Evolutionary conservation across 2,888 invertebrate genomes (phyloP).

Genomic region (Ochropleura plecta): DNA sequence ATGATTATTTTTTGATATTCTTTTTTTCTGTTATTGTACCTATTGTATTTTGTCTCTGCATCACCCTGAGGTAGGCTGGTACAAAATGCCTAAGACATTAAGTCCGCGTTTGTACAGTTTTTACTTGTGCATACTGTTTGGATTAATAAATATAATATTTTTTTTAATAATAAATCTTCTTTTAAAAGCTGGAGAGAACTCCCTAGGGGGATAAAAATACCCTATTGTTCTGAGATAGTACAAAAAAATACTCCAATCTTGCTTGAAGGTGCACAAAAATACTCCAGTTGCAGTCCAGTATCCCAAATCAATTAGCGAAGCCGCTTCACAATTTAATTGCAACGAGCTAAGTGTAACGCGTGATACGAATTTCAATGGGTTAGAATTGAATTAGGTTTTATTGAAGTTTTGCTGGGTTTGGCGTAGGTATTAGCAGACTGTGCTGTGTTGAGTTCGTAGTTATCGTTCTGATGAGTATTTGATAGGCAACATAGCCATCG

Average conservation of each 20-base stretch:
- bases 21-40: too few species aligned
- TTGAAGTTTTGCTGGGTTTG: conserved; percentile 41
- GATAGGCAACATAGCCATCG: not conserved
- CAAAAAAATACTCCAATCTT: conserved; percentile 21
- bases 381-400: conserved; percentile 63
- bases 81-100: too few species aligned
- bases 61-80: too few species aligned
- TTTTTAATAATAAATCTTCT: conserved; percentile 4
- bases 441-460: not conserved
- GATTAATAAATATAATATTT: too few species aligned
- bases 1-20: too few species aligned
- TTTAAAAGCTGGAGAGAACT: conserved; percentile 4
- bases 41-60: too few species aligned
- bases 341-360: conserved; percentile 68
- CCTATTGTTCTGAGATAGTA: not conserved
- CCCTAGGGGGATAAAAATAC: conserved; percentile 3
- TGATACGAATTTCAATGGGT: conserved; percentile 71
- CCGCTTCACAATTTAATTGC: conserved; percentile 73
- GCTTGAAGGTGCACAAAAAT: conserved; percentile 20
- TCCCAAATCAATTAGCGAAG: conserved; percentile 74
- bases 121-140: too few species aligned
- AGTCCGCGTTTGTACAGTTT: too few species aligned
- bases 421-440: conserved; percentile 14
- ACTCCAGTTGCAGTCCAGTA: conserved; percentile 41
- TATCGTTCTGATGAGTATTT: conserved; percentile 14